These are phyloP conservation scores for Brenthis ino DNA, from an alignment of 2,888 invertebrate species.

Conservation along the genomic window DNA sequence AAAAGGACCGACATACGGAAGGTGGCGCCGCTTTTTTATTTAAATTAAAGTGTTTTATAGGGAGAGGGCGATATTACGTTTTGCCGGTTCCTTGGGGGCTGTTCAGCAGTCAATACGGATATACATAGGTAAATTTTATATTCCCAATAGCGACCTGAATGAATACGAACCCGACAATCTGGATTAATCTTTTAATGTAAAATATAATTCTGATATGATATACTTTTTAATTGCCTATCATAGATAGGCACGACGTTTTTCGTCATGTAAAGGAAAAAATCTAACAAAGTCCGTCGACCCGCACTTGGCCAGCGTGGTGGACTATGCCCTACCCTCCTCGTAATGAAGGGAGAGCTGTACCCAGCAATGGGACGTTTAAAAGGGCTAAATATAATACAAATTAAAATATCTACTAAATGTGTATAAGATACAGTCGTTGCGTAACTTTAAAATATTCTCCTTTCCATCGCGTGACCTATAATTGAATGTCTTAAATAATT, in stretches of 20 bases:
- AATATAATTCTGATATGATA: background rate
- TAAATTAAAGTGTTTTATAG: constrained; percentile 83
- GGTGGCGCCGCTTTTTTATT: constrained; percentile 83
- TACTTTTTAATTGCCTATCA: too few relatives aligned
- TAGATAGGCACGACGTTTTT: too few relatives aligned
- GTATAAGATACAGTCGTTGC: too few relatives aligned
- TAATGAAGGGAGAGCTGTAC: too few relatives aligned
- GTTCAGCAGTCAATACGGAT: constrained; percentile 65
- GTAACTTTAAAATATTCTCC: too few relatives aligned
- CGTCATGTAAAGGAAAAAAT: too few relatives aligned
- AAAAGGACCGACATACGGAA: constrained; percentile 81
- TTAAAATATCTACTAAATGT: too few relatives aligned
- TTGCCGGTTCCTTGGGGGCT: constrained; percentile 74
- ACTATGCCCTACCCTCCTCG: too few relatives aligned
- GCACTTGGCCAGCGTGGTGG: too few relatives aligned
- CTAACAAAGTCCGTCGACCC: too few relatives aligned
- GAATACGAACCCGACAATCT: constrained; percentile 12
- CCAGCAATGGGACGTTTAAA: too few relatives aligned
- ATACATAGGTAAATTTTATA: constrained; percentile 31
- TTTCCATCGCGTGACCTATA: background rate
- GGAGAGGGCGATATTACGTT: constrained; percentile 81
- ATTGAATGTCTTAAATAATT: constrained; percentile 50
- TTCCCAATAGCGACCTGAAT: constrained; percentile 28
- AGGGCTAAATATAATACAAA: too few relatives aligned
- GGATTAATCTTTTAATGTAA: constrained; percentile 6